These are phyloP conservation scores for Drosophila kuntzei DNA, from an alignment of 2,888 invertebrate species.

Conservation along the genomic window DNA sequence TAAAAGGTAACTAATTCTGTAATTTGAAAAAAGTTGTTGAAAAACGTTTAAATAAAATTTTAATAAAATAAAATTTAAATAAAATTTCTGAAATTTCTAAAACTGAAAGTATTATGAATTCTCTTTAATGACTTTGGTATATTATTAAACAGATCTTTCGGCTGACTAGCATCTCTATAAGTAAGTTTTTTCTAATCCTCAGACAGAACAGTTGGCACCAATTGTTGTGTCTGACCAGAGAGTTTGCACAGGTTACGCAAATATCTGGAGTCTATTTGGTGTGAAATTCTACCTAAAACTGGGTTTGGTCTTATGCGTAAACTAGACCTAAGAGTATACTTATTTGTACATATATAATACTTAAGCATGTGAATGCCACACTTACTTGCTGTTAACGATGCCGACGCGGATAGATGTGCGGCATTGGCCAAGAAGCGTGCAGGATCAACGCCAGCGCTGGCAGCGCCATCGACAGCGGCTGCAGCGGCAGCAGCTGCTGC, in stretches of 20 bases:
- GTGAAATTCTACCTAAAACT: slow-evolving; percentile 59
- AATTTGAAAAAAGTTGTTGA: too few species aligned
- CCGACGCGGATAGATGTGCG: slow-evolving; percentile 88
- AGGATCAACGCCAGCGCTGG: slow-evolving; percentile 46
- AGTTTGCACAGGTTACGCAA: slow-evolving; percentile 79
- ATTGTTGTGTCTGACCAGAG: slow-evolving; percentile 19
- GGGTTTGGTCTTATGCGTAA: slow-evolving; percentile 25
- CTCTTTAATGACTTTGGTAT: background rate
- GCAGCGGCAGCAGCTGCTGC: slow-evolving; percentile 66
- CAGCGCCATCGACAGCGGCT: slow-evolving; percentile 48
- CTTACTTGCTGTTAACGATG: slow-evolving; percentile 91
- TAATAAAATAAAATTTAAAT: too few species aligned
- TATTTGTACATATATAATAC: background rate
- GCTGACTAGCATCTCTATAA: background rate
- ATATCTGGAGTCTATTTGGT: slow-evolving; percentile 52
- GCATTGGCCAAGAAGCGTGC: slow-evolving; percentile 73
- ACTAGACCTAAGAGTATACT: slow-evolving; percentile 4
- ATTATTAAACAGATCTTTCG: background rate
- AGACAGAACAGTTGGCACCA: slow-evolving; percentile 38
- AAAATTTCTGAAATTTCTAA: background rate
- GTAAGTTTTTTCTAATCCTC: slow-evolving; percentile 1
- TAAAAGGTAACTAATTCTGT: too few species aligned
- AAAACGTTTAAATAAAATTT: background rate
- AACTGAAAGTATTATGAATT: background rate
- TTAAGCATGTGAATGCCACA: slow-evolving; percentile 26